Conservation (phyloP, 2,888 invertebrate genomes). For the Camptogramma bilineatum region DNA sequence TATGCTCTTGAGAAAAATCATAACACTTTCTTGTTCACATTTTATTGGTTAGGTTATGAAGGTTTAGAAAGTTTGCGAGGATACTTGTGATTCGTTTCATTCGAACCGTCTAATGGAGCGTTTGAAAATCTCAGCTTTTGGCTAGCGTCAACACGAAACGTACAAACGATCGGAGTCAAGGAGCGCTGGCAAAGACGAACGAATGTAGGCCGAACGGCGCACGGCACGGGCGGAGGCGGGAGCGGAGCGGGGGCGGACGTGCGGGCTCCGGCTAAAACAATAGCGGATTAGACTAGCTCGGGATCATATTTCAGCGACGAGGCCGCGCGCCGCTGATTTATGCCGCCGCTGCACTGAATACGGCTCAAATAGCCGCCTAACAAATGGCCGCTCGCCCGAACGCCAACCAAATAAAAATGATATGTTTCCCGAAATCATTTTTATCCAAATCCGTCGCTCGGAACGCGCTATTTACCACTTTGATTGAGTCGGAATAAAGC, state of each 20-base stretch:
- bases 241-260: background rate
- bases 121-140: slow-evolving; percentile 7
- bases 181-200: slow-evolving; percentile 4
- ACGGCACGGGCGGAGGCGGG: background rate
- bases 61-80: background rate
- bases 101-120: background rate
- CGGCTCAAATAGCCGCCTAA: slow-evolving; percentile 56
- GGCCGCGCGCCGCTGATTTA: slow-evolving; percentile 56
- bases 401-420: slow-evolving; percentile 64
- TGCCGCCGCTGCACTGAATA: slow-evolving; percentile 51
- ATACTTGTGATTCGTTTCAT: background rate
- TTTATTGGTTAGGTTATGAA: background rate
- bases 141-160: slow-evolving; percentile 6
- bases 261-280: slow-evolving; percentile 45
- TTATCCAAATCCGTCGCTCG: slow-evolving; percentile 50
- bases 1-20: background rate
- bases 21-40: background rate
- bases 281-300: slow-evolving; percentile 51
- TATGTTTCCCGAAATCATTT: slow-evolving; percentile 57
- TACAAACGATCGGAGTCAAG: slow-evolving; percentile 12
- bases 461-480: slow-evolving; percentile 50
- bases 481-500: slow-evolving; percentile 49
- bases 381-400: slow-evolving; percentile 55
- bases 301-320: slow-evolving; percentile 55
- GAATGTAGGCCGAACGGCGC: background rate